Evolutionary conservation across 2,797 vertebrate genomes (phyloP), one percentile per base, ranked within the genome.

Genomic region (Aulostomus chinensis): DNA sequence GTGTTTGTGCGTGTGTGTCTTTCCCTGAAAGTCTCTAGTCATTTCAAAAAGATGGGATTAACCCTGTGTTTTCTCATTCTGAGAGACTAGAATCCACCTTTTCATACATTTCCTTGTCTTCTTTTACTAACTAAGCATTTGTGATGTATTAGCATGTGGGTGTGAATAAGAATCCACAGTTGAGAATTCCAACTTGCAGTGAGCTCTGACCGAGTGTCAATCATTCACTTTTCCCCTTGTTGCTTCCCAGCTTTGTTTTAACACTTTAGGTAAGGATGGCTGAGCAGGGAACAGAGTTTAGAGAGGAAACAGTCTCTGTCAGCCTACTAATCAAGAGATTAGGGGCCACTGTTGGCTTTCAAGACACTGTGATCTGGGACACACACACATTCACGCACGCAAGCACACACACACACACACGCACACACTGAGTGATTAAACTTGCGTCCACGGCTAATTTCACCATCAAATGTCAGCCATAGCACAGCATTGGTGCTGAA

Each of bases 281-380:
- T 83, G 71, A 73, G 57, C 67, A 68, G 47, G 70, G 72, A 76
- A 21, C 72, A 57, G 65, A 75, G 60, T 83, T 86, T 68, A 73
- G 57, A 72, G 59, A 77, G 61, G 73, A 83, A 86, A 69, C 73
- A 67, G 71, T 65, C 73, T 84, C 81, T 81, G 84, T 82, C 83
- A 68, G 86, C 83, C 85, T 87, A 83, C 85, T 89, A 89, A 90
- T 91, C 81, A 90, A 86, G 80, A 86, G 86, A 90, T 90, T 89
- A 91, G 67, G 81, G 87, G 78, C 77, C 86, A 85, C 67, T 65
- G 43, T 59, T 83, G 84, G 76, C 75, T 81, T 82, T 84, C 65
- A 64, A 14, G 12, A 76, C 70, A 82, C 81, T 43, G 59, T 42
- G 80, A 88, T 85, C 75, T 76, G 65, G 66, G 73, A 74, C 76